These are phyloP conservation scores for Cheirogaleus medius DNA, from an alignment of 2,113 vertebrate genomes.

Conservation along the genomic window DNA sequence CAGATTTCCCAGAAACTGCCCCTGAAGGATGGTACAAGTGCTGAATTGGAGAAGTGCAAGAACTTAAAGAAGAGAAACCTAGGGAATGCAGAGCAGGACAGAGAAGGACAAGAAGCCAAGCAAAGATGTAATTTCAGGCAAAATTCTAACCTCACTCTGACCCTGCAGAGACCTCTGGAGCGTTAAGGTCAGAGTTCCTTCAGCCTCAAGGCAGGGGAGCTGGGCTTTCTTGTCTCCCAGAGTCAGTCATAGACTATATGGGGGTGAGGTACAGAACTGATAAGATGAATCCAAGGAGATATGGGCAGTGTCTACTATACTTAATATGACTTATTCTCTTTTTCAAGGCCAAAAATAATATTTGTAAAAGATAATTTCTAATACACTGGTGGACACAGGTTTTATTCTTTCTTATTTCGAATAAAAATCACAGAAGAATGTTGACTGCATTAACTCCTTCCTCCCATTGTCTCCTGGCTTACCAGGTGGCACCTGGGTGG, in stretches of 20 bases:
- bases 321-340: not conserved
- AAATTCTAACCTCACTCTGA: not conserved
- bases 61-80: not conserved
- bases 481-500: not conserved
- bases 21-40: not conserved
- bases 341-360: not conserved
- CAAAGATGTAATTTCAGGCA: not conserved
- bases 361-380: not conserved
- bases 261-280: not conserved
- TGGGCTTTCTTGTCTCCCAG: not conserved
- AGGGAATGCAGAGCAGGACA: not conserved
- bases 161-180: not conserved
- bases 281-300: not conserved
- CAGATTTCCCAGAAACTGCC: not conserved
- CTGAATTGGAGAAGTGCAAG: not conserved
- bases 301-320: not conserved
- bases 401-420: not conserved
- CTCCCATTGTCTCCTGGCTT: not conserved
- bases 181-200: not conserved
- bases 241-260: too few relatives aligned
- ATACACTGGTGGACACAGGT: not conserved
- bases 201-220: not conserved
- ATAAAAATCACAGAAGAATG: not conserved
- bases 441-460: not conserved
- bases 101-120: not conserved